Percentiles rank a stretch among this genome's conserved stretches.
Evolutionary conservation across 2,797 vertebrate species (phyloP).

Genomic region (Liasis olivaceus): DNA sequence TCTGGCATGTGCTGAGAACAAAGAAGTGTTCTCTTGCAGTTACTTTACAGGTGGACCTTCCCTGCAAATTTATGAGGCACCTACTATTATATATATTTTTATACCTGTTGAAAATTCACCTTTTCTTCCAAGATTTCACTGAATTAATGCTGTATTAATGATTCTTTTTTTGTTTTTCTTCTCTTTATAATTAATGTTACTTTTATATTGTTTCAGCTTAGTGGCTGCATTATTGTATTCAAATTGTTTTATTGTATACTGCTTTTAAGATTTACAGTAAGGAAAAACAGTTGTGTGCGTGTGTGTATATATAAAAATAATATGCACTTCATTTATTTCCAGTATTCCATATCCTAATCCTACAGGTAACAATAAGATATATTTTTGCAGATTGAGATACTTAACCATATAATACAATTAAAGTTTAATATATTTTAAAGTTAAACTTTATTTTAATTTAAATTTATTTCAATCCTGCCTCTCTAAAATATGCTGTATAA

Average conservation of each 20-base stretch:
- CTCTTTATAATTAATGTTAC: background rate
- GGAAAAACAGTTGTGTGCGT: background rate
- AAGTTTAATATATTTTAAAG: background rate
- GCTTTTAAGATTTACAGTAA: background rate
- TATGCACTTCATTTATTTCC: background rate
- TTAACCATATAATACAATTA: background rate
- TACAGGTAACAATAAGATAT: background rate
- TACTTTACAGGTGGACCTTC: background rate
- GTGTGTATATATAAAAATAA: background rate
- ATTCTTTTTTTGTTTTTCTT: background rate
- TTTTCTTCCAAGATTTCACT: background rate
- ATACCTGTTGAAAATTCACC: background rate
- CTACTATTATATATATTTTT: background rate
- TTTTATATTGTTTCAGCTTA: background rate
- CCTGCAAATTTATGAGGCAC: background rate
- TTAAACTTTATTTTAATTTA: background rate
- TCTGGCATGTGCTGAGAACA: background rate
- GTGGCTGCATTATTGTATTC: background rate
- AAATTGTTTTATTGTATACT: background rate
- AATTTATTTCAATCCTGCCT: background rate
- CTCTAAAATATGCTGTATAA: background rate
- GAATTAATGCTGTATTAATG: background rate
- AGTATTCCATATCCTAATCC: background rate
- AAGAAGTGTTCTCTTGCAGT: background rate
- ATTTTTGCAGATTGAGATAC: background rate